Evolutionary conservation across 2,797 vertebrate genomes (phyloP).

Genomic region (Sebastes cheni): DNA sequence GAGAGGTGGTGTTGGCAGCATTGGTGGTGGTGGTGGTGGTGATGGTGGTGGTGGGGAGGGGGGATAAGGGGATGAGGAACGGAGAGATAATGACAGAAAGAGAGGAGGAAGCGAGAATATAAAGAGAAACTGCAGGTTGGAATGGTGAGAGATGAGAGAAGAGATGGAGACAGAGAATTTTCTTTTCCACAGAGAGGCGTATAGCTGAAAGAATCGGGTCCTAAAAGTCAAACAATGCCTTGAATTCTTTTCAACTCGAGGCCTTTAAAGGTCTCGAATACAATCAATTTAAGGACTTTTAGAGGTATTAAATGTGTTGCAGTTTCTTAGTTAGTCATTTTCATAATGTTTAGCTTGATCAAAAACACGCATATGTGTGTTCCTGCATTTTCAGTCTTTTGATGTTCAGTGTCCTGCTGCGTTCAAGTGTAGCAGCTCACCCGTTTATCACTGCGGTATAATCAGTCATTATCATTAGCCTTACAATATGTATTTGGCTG

Average conservation of each 20-base stretch:
- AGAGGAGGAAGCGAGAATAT: constrained; percentile 40
- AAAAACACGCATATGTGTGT: not conserved
- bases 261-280: not conserved
- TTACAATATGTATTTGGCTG: not conserved
- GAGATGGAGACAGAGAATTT: constrained; percentile 8
- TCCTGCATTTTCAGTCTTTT: not conserved
- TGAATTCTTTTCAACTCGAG: not conserved
- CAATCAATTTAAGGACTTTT: not conserved
- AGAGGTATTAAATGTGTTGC: too few relatives aligned
- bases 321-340: not conserved
- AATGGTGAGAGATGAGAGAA: constrained; percentile 32
- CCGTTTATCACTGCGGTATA: not conserved
- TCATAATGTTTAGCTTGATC: not conserved
- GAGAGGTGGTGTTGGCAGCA: constrained; percentile 4
- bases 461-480: constrained; percentile 38
- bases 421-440: constrained; percentile 17
- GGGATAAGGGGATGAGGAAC: constrained; percentile 28
- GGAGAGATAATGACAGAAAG: constrained; percentile 52
- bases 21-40: not conserved
- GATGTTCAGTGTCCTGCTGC: constrained; percentile 11
- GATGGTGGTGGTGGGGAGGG: not conserved
- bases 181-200: not conserved
- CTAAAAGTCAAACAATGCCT: not conserved
- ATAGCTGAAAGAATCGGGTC: not conserved
- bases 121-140: constrained; percentile 40